Percentiles rank a stretch among this genome's conserved stretches.
These are phyloP conservation scores for Drosophila gaucha DNA, from an alignment of 2,888 invertebrate genomes.

Conservation along the genomic window DNA sequence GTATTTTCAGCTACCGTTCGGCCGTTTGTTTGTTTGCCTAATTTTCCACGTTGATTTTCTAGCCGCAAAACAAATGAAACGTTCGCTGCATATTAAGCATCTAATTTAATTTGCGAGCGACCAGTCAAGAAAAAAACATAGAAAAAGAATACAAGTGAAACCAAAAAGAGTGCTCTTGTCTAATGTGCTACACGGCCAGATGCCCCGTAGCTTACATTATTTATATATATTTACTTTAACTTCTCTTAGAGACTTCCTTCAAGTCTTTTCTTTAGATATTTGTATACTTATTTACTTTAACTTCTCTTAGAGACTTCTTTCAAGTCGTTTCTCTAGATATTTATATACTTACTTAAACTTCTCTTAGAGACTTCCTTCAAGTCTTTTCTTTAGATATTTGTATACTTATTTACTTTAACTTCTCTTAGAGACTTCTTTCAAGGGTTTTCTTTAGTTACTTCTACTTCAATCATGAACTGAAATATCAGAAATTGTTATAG, in stretches of 20 bases:
- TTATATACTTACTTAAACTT: too few relatives aligned
- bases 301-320: too few relatives aligned
- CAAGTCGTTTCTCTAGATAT: too few relatives aligned
- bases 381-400: too few relatives aligned
- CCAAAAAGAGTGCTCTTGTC: not conserved
- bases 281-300: too few relatives aligned
- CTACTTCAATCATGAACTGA: not conserved
- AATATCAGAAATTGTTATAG: not conserved
- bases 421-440: too few relatives aligned
- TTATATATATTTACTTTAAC: too few relatives aligned
- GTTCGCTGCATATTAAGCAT: constrained; percentile 77
- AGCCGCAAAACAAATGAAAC: constrained; percentile 81
- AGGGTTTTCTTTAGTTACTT: too few relatives aligned
- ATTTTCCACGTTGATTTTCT: constrained; percentile 81
- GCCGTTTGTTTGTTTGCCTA: constrained; percentile 71
- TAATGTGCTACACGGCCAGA: not conserved
- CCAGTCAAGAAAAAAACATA: constrained; percentile 32
- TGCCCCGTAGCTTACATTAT: constrained; percentile 13
- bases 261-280: too few relatives aligned
- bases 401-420: too few relatives aligned
- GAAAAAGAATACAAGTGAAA: constrained; percentile 16
- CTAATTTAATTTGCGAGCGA: constrained; percentile 70
- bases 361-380: not conserved
- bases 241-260: not conserved
- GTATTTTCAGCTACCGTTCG: constrained; percentile 18